Conservation (phyloP, 2,888 invertebrate genomes). For the Tetragnatha montana region DNA sequence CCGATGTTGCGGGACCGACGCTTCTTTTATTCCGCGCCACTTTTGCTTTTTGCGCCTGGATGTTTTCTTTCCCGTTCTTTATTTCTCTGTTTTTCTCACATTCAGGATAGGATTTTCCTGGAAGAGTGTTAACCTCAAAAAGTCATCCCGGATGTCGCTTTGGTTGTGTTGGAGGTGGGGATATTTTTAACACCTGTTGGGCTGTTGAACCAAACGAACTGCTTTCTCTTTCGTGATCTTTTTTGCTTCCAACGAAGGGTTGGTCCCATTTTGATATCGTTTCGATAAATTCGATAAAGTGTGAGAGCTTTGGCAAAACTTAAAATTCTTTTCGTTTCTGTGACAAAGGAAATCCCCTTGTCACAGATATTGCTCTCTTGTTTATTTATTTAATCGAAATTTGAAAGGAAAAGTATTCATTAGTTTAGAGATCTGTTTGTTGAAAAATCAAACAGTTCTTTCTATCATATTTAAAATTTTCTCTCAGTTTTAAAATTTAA, state of each 20-base stretch:
- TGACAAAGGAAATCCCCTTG: no score
- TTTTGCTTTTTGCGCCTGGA: neutral
- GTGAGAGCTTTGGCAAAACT: no score
- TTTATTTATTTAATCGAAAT: no score
- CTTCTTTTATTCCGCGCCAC: neutral
- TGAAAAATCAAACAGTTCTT: no score
- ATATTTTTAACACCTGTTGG: neutral
- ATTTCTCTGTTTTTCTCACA: neutral
- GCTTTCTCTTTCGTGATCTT: neutral
- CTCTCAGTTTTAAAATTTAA: no score
- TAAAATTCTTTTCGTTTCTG: no score
- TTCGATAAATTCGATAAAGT: neutral
- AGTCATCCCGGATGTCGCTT: neutral
- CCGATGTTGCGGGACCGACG: conserved; percentile 22
- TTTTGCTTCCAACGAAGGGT: neutral
- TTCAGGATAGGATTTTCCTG: neutral
- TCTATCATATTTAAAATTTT: no score
- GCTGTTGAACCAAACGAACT: neutral
- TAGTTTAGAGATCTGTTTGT: no score
- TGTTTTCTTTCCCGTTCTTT: conserved; percentile 7
- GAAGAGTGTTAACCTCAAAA: neutral
- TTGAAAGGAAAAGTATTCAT: no score
- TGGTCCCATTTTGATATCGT: neutral
- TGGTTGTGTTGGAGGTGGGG: neutral
- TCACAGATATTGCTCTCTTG: no score